Base-by-base conservation (phyloP, 1,140 invertebrate genomes). In the Lordiphosa collinella region DNA sequence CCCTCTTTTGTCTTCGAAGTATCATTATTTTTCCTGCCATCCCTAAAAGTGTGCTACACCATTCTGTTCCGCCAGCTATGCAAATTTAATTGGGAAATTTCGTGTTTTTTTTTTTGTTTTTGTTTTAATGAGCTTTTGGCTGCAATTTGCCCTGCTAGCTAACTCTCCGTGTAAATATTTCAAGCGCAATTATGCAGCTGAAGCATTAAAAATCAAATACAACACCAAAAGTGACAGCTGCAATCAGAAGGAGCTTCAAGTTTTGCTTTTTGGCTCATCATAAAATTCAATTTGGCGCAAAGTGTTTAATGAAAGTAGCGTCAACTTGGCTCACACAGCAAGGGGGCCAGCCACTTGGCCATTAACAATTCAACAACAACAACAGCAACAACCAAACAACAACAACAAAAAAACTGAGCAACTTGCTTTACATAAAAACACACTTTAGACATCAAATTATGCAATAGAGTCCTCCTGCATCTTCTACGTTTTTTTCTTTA, bases 231-330 rank as follows among this genome's bases (percentile, higher is more conserved):
- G 56, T 72, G 78, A 69, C 78, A 82, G 78, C 78, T 82, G 78
- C 78, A 84, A 84, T 84, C 71, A 71, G 66, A 52, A 34, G 29
- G 46, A 13, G 8, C 3, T 34, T 35, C 41, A 9, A 40, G 29
- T 31, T 29, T 25, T 36, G 13, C 13, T 41, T 50, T 65, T 69
- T 41, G 41, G 72, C 48, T 61, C 78, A 76, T 75, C 78, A 76
- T 87, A 80, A 80, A 84, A 80, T 76, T 87, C 78, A 87, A 87
- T 87, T 87, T 87, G 78, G 74, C 84, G 74, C 78, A 80, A 87
- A 87, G 69, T 87, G 84, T 84, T 87, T 87, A 87, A 84, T 87
- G 85, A 87, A 87, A 74, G 76, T 65, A 74, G 76, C 67, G 55
- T 51, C 61, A 66, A 55, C 55, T 65, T 69, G 65, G 62, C 51